Evolutionary conservation across 2,797 vertebrate species (phyloP), one percentile per base, ranked within the genome.

Genomic region (Dendrocincla fuliginosa): DNA sequence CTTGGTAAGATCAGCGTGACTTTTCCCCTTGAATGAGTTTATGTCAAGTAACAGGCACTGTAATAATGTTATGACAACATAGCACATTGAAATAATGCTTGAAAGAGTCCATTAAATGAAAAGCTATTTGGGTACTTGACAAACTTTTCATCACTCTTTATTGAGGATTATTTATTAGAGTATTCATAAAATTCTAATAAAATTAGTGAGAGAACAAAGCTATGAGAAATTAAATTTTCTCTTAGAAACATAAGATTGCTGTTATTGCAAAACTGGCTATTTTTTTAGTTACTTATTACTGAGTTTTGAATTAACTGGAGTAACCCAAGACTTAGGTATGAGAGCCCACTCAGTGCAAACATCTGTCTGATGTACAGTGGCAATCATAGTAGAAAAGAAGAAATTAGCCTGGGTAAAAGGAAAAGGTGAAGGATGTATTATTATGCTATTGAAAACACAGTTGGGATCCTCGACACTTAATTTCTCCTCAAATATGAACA

Each of bases 1-100:
- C n/a, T 73, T 87, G 39, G 24, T 76, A 82, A 79, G 50, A 82
- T 84, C 83, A 88, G 70, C 42, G 61, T 61, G 77, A 69, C n/a
- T 89, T 93, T 93, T 96, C 35, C 55, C 81, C 77, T 87, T 90
- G 63, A 78, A 69, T 73, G 77, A 82, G 50, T 93, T 88, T 75
- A 82, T 82, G 57, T 61, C 46, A 69, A 90, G 69, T 79, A 88
- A 88, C 25, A 73, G 86, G 27, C 55, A 73, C 30, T 61, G 42
- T 65, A 79, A 65, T 87, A 81, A 35, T 78, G 30, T 89, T 91
- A 80, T 70, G 79, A 87, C 70, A 87, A 59, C 16, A 59, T 19
- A 89, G 52, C 76, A 83, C 60, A 50, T 18, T 74, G 64, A 90
- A 92, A 74, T 88, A 86, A 92, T 77, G 28, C 60, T 80, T 88